A percentile compares a stretch with the other conserved stretches of the same genome.
Conservation (phyloP, 1,140 invertebrate species). For the Euwallacea similis region DNA sequence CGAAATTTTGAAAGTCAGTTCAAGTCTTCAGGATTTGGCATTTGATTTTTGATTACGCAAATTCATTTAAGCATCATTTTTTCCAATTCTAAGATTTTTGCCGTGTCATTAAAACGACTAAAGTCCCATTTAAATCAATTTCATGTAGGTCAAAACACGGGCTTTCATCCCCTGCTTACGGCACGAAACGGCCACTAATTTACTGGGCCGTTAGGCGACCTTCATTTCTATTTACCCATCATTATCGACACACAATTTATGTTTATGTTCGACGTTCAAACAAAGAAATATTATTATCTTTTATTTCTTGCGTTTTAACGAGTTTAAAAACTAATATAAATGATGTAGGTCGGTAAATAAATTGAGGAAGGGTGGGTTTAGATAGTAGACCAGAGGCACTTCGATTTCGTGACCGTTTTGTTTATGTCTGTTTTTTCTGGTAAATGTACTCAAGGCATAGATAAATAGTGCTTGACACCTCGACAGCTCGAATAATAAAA, state of each 20-base stretch:
- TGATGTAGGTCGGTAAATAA: background rate
- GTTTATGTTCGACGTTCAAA: conserved; percentile 20
- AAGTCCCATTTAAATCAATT: conserved; percentile 9
- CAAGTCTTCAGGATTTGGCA: too few relatives aligned
- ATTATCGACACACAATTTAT: conserved; percentile 24
- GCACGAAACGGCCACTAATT: conserved; percentile 11
- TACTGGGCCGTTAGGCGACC: conserved; percentile 18
- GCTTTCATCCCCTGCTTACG: background rate
- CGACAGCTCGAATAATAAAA: too few relatives aligned
- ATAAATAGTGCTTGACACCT: too few relatives aligned
- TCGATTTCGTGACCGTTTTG: too few relatives aligned
- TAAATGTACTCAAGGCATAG: too few relatives aligned
- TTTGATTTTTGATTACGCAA: too few relatives aligned
- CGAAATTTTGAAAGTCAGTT: too few relatives aligned
- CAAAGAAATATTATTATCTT: conserved; percentile 30
- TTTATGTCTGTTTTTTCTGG: too few relatives aligned
- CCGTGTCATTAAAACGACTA: background rate
- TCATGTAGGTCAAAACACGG: background rate
- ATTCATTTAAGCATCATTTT: too few relatives aligned
- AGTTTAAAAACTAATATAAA: conserved; percentile 8
- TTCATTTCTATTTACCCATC: conserved; percentile 24
- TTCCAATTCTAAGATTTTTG: too few relatives aligned
- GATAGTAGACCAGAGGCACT: too few relatives aligned
- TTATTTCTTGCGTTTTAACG: conserved; percentile 14
- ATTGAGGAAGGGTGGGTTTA: too few relatives aligned